These are phyloP conservation scores for Scomber japonicus DNA, from an alignment of 2,113 vertebrate species.

Conservation along the genomic window DNA sequence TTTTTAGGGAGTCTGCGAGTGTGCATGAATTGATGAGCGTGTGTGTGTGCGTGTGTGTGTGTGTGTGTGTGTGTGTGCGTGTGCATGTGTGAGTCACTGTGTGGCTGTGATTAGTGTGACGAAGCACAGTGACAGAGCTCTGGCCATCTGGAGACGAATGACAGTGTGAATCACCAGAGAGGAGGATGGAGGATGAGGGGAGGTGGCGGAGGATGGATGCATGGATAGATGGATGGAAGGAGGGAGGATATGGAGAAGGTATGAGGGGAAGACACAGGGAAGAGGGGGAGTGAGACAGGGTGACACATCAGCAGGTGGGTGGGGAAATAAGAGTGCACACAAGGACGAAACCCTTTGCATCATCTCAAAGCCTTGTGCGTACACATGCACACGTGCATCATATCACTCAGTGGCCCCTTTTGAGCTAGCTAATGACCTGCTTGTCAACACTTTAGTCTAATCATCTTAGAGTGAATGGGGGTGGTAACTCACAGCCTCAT, in stretches of 20 bases:
- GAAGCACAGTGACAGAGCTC: slow-evolving; percentile 69
- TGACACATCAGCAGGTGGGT: slow-evolving; percentile 51
- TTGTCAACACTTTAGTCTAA: slow-evolving; percentile 69
- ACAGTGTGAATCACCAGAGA: slow-evolving; percentile 71
- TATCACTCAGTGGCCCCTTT: slow-evolving; percentile 23
- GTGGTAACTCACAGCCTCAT: slow-evolving; percentile 42
- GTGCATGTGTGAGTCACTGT: slow-evolving; percentile 48
- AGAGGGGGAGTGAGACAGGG: not conserved
- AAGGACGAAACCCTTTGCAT: slow-evolving; percentile 31
- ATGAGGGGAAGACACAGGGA: slow-evolving; percentile 19
- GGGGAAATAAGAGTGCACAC: slow-evolving; percentile 23
- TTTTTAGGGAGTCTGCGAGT: slow-evolving; percentile 1
- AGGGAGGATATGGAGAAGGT: slow-evolving; percentile 25
- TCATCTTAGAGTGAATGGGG: slow-evolving; percentile 56
- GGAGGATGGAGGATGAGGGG: slow-evolving; percentile 30
- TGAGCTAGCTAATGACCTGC: slow-evolving; percentile 60
- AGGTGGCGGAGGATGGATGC: slow-evolving; percentile 2
- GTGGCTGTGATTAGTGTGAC: slow-evolving; percentile 68
- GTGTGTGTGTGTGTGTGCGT: slow-evolving; percentile 12
- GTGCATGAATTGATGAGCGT: slow-evolving; percentile 30
- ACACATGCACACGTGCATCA: not conserved
- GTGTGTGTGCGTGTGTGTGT: slow-evolving; percentile 26
- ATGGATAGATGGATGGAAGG: not conserved
- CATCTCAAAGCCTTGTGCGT: not conserved
- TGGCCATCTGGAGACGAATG: slow-evolving; percentile 81